Evolutionary conservation across 1,140 invertebrate genomes (phyloP).

Genomic region (Halictus rubicundus): DNA sequence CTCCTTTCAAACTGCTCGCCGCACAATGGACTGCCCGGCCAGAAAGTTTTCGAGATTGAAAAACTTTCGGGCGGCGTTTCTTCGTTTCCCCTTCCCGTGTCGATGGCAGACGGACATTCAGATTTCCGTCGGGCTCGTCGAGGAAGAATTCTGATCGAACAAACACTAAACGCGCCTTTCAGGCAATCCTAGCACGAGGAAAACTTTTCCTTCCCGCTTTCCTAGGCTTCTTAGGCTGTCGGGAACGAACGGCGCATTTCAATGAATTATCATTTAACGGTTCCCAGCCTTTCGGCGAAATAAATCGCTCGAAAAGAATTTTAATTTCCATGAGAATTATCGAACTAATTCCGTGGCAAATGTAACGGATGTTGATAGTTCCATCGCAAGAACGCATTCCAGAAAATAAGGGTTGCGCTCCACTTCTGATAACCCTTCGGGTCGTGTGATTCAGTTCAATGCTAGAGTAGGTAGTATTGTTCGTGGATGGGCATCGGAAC

Average conservation of each 20-base stretch:
- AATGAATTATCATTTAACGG: too few relatives aligned
- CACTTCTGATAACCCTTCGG: slow-evolving; percentile 65
- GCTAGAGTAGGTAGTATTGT: slow-evolving; percentile 38
- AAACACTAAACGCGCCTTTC: slow-evolving; percentile 51
- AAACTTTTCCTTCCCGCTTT: background rate
- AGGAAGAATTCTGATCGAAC: slow-evolving; percentile 53
- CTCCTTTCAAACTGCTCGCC: slow-evolving; percentile 71
- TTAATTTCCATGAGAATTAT: too few relatives aligned
- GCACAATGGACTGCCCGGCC: slow-evolving; percentile 69
- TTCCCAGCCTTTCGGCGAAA: too few relatives aligned
- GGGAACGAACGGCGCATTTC: background rate
- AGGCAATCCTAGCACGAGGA: background rate
- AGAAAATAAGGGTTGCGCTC: background rate
- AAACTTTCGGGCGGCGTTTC: slow-evolving; percentile 70
- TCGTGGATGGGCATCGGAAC: slow-evolving; percentile 43
- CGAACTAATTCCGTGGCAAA: too few relatives aligned
- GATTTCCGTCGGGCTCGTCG: slow-evolving; percentile 70
- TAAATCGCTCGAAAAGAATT: too few relatives aligned
- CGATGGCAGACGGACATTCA: slow-evolving; percentile 66
- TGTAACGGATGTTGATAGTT: too few relatives aligned
- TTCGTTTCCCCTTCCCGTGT: slow-evolving; percentile 56
- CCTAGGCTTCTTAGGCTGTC: slow-evolving; percentile 12
- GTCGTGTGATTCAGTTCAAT: slow-evolving; percentile 62
- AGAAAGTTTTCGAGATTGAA: slow-evolving; percentile 72
- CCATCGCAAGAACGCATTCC: background rate